Evolutionary conservation across 2,113 vertebrate genomes (phyloP).

Genomic region (Microcebus tavaratra): DNA sequence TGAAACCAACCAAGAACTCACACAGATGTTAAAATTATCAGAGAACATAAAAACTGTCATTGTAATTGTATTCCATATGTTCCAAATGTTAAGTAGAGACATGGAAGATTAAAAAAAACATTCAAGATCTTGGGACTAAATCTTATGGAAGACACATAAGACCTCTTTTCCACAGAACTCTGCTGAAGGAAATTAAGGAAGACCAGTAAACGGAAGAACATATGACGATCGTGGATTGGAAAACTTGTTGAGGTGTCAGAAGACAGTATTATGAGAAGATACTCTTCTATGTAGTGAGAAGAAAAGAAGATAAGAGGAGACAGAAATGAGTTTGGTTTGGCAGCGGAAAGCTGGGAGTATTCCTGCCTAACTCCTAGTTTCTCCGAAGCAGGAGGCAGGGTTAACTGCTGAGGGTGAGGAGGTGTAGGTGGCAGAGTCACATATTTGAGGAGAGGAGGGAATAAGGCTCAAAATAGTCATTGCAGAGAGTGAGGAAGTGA

Average conservation of each 20-base stretch:
- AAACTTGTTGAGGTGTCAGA: constrained; percentile 8
- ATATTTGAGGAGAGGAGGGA: not conserved
- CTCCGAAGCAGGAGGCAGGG: not conserved
- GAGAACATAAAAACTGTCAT: not conserved
- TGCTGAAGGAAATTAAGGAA: not conserved
- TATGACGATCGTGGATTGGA: not conserved
- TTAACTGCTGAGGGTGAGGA: not conserved
- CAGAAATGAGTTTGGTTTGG: not conserved
- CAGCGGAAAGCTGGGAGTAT: not conserved
- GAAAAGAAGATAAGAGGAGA: not conserved
- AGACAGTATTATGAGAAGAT: not conserved
- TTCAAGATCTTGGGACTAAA: not conserved
- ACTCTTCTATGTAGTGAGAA: not conserved
- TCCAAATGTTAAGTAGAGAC: not conserved
- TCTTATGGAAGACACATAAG: not conserved
- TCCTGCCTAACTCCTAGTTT: not conserved
- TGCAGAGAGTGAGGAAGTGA: not conserved
- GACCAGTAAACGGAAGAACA: not conserved
- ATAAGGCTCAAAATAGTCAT: not conserved
- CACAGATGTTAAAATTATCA: constrained; percentile 8
- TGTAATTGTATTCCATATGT: not conserved
- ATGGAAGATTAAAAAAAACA: not conserved
- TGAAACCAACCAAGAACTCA: not conserved
- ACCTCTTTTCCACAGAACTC: not conserved
- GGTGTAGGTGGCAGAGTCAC: not conserved